Percentiles rank a stretch among this genome's conserved stretches.
These are phyloP conservation scores for Rhagophthalmus giganteus DNA, from an alignment of 2,888 invertebrate genomes.

Conservation along the genomic window DNA sequence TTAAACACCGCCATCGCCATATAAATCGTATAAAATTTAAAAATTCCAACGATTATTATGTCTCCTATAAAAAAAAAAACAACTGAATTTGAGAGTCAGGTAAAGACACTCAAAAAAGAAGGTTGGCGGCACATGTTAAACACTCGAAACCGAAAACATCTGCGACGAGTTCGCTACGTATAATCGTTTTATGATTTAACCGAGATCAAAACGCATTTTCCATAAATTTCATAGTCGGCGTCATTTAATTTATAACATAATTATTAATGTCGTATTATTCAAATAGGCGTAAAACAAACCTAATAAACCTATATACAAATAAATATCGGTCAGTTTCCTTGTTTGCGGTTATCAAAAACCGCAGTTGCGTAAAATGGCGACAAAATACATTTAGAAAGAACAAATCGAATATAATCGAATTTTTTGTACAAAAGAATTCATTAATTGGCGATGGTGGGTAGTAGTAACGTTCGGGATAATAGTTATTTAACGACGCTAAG, in stretches of 20 bases:
- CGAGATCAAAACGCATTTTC: too few relatives aligned
- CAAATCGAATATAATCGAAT: neutral
- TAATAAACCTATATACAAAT: neutral
- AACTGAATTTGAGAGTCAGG: too few relatives aligned
- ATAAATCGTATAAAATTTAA: too few relatives aligned
- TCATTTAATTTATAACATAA: neutral
- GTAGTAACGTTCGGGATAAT: conserved; percentile 31
- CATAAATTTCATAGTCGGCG: too few relatives aligned
- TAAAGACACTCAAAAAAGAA: too few relatives aligned
- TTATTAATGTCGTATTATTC: neutral
- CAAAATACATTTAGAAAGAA: neutral
- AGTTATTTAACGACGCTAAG: conserved; percentile 33
- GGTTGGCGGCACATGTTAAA: too few relatives aligned
- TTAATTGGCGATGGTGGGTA: conserved; percentile 19
- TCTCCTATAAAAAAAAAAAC: too few relatives aligned
- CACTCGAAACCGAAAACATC: too few relatives aligned
- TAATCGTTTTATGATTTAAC: too few relatives aligned
- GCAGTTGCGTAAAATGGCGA: neutral
- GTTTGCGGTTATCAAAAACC: neutral
- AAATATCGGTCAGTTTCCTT: neutral
- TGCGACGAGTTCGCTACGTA: too few relatives aligned
- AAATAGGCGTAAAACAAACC: neutral
- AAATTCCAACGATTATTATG: too few relatives aligned
- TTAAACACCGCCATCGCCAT: too few relatives aligned
- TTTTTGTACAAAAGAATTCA: conserved; percentile 6